phyloP scores from a whole-genome alignment of 2,797 vertebrate genomes.

The Mus caroli region DNA sequence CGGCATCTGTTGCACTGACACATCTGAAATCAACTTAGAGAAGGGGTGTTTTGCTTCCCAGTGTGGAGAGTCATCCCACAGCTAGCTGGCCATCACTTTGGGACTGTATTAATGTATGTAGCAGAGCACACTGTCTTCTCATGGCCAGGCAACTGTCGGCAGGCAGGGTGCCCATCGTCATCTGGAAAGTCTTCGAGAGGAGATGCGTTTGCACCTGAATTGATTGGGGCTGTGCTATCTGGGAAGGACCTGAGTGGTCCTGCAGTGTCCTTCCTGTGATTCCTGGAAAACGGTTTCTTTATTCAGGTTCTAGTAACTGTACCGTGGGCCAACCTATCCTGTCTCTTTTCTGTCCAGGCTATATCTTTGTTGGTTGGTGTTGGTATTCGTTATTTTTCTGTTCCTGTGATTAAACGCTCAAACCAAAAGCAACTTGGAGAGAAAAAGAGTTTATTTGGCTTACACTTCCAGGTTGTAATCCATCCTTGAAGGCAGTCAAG shows the following conservation, averaged over 20 bases:
- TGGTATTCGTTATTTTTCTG: not conserved
- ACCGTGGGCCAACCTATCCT: not conserved
- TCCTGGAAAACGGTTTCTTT: not conserved
- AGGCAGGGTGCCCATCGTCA: rapidly evolving
- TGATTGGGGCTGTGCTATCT: not conserved
- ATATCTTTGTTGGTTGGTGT: not conserved
- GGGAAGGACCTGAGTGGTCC: too few species aligned
- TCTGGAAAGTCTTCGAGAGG: not conserved
- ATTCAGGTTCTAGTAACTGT: not conserved
- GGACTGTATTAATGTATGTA: not conserved
- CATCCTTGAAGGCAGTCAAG: not conserved
- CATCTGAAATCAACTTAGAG: not conserved
- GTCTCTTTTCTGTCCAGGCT: not conserved
- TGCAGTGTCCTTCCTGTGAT: not conserved
- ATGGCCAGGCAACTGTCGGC: not conserved
- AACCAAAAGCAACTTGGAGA: not conserved
- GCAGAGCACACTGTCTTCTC: not conserved
- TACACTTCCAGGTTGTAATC: not conserved
- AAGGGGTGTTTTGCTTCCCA: not conserved
- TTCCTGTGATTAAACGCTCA: not conserved
- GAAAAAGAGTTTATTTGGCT: not conserved
- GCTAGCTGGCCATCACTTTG: not conserved
- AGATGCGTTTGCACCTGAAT: not conserved
- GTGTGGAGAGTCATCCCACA: not conserved
- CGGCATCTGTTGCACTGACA: not conserved